phyloP scores from a whole-genome alignment of 2,797 vertebrate genomes.

The Anguilla marmorata region DNA sequence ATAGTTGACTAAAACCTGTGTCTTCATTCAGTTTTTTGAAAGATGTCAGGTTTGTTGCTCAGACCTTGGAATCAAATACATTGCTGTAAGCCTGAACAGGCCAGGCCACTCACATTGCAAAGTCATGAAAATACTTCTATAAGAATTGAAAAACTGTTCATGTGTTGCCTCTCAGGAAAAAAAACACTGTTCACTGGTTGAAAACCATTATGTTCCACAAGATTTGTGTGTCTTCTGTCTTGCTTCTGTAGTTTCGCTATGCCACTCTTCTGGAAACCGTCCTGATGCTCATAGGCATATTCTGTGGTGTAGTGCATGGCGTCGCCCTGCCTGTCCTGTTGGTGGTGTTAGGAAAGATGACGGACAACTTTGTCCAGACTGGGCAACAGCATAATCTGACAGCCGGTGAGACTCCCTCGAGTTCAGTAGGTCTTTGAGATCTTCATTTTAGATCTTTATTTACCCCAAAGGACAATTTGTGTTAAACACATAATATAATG shows the following conservation, averaged over 20 bases:
- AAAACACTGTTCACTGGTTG: not conserved
- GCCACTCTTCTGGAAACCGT: constrained; percentile 63
- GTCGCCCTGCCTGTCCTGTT: constrained; percentile 63
- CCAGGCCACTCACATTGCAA: not conserved
- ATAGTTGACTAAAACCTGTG: not conserved
- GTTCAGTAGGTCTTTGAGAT: not conserved
- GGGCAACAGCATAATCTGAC: constrained; percentile 40
- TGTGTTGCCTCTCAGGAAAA: not conserved
- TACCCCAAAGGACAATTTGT: not conserved
- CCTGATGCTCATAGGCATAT: constrained; percentile 66
- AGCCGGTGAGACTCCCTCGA: constrained; percentile 22
- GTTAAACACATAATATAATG: not conserved
- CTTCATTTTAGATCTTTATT: not conserved
- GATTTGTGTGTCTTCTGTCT: constrained; percentile 6
- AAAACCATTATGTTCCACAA: not conserved
- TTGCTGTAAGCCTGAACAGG: not conserved
- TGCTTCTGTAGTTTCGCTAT: constrained; percentile 61
- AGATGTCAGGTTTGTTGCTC: too few relatives aligned
- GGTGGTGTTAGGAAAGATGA: constrained; percentile 71
- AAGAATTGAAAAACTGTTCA: not conserved
- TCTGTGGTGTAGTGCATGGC: constrained; percentile 60
- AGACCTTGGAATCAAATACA: not conserved
- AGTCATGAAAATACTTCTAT: not conserved
- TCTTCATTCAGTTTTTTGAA: not conserved
- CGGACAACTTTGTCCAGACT: constrained; percentile 69